Evolutionary conservation across 2,797 vertebrate species (phyloP).

Genomic region (Graptemys geographica): DNA sequence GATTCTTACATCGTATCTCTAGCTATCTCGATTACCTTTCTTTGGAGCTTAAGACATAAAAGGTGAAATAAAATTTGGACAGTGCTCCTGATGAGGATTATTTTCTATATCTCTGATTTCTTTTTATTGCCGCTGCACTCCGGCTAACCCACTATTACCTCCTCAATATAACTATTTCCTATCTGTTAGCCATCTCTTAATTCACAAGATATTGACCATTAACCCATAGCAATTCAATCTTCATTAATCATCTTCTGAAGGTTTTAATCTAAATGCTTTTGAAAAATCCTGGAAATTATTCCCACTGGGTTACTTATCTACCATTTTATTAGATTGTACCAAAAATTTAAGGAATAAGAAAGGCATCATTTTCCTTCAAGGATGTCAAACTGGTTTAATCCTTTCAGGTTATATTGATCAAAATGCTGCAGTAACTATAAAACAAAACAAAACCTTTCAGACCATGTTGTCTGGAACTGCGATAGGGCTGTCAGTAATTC

Average conservation of each 20-base stretch:
- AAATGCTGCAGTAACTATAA: constrained; percentile 52
- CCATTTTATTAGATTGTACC: neutral
- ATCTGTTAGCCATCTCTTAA: neutral
- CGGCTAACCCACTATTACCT: neutral
- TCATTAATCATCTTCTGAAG: neutral
- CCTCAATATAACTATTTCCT: neutral
- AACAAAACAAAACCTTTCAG: constrained; percentile 46
- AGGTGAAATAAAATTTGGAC: neutral
- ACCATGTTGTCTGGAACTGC: constrained; percentile 66
- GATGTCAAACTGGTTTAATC: constrained; percentile 43
- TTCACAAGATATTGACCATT: neutral
- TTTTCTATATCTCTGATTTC: neutral
- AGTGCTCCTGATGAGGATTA: neutral
- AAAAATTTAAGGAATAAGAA: constrained; percentile 30
- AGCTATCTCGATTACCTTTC: neutral
- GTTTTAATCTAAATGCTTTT: neutral
- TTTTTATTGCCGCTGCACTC: neutral
- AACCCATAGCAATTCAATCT: neutral
- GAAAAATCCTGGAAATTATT: neutral
- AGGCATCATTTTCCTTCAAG: constrained; percentile 28
- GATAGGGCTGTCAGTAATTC: constrained; percentile 51
- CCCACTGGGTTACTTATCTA: neutral
- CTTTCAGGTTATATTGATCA: constrained; percentile 26
- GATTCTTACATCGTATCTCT: constrained; percentile 1
- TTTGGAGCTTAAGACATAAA: constrained; percentile 20